Evolutionary conservation across 2,113 vertebrate genomes (phyloP).

Genomic region (Malurus elegans): DNA sequence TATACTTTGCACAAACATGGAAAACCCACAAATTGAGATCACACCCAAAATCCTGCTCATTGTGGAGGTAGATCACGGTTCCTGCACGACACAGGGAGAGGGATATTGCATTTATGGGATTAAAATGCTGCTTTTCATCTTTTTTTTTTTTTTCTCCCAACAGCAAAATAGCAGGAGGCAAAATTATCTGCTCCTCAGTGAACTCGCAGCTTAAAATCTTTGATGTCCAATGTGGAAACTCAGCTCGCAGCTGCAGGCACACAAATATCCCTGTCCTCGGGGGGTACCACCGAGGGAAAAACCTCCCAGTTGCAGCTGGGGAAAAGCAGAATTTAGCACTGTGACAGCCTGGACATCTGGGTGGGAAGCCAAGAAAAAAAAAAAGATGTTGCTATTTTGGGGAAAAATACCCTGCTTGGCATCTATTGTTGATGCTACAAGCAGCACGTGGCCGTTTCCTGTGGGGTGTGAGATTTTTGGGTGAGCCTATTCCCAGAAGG

Average conservation of each 20-base stretch:
- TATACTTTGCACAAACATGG: not conserved
- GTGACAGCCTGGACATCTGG: constrained; percentile 26
- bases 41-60: not conserved
- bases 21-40: not conserved
- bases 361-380: constrained; percentile 54
- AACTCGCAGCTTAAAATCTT: not conserved
- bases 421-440: not conserved
- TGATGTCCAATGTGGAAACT: not conserved
- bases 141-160: not conserved
- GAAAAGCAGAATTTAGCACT: not conserved
- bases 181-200: not conserved
- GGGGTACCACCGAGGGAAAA: not conserved
- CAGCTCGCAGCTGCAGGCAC: not conserved
- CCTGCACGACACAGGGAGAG: not conserved
- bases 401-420: not conserved
- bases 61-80: not conserved
- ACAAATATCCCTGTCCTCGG: rapidly evolving
- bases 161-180: not conserved
- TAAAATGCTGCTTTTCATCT: not conserved
- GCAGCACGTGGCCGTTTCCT: not conserved
- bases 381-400: not conserved
- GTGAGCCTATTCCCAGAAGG: constrained; percentile 57
- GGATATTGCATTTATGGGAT: constrained; percentile 13
- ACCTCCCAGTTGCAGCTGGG: not conserved
- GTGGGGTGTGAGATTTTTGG: not conserved